Conservation (phyloP, 1,140 invertebrate species). For the Solen grandis region DNA sequence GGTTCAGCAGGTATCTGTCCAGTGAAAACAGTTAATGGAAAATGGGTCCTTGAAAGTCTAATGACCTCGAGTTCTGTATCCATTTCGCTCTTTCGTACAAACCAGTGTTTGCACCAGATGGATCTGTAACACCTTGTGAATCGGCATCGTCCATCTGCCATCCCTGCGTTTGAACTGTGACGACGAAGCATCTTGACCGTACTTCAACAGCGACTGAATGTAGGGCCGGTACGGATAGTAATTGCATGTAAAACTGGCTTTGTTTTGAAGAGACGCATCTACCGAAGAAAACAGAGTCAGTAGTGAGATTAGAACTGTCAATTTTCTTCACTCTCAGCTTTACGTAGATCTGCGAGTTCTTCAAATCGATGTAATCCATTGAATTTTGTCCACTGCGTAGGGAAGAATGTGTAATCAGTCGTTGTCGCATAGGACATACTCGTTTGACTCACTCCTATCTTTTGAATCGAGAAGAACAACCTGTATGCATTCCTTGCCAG, state of each 20-base stretch:
- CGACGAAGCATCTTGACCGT: neutral
- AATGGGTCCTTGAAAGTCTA: slow-evolving; percentile 2
- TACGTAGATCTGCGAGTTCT: too few relatives aligned
- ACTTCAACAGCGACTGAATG: neutral
- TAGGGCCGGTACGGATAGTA: neutral
- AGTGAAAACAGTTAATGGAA: neutral
- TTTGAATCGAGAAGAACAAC: too few relatives aligned
- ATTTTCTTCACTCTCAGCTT: neutral
- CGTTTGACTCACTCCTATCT: too few relatives aligned
- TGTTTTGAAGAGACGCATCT: neutral
- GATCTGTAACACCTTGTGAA: neutral
- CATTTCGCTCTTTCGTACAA: neutral
- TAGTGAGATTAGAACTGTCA: neutral
- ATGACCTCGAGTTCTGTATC: neutral
- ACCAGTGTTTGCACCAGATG: neutral
- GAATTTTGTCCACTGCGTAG: slow-evolving; percentile 1
- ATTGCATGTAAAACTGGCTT: neutral
- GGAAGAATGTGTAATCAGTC: too few relatives aligned
- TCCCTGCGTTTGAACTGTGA: neutral
- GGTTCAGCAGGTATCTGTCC: neutral
- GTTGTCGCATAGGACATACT: too few relatives aligned
- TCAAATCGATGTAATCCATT: slow-evolving; percentile 1
- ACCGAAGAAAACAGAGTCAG: neutral
- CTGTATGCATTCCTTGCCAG: too few relatives aligned
- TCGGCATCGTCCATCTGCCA: neutral